phyloP scores from a whole-genome alignment of 2,113 vertebrate genomes.

The Mormyrus iriodes region DNA sequence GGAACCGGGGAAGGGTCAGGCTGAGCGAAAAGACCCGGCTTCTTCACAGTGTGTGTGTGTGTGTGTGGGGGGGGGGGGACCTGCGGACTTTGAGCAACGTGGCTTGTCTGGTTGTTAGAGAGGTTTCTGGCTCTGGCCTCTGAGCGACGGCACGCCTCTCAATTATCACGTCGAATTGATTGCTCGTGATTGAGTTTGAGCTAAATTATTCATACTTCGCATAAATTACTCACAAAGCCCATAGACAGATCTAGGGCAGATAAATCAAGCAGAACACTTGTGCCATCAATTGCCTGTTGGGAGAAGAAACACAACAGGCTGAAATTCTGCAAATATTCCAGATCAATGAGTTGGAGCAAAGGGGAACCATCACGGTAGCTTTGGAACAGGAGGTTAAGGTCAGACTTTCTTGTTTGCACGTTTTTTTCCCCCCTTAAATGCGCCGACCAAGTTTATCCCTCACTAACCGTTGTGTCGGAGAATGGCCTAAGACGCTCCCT shows the following conservation, averaged over 20 bases:
- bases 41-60: background rate
- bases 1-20: background rate
- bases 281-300: slow-evolving; percentile 26
- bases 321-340: slow-evolving; percentile 36
- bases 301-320: slow-evolving; percentile 23
- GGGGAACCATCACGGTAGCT: slow-evolving; percentile 9
- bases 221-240: slow-evolving; percentile 7
- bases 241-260: slow-evolving; percentile 37
- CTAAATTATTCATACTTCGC: slow-evolving; percentile 41
- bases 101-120: background rate
- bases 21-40: background rate
- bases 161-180: slow-evolving; percentile 33
- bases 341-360: slow-evolving; percentile 28
- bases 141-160: slow-evolving; percentile 18
- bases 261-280: slow-evolving; percentile 33
- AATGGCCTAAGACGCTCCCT: slow-evolving; percentile 24
- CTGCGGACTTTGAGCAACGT: background rate
- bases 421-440: background rate
- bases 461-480: slow-evolving; percentile 25
- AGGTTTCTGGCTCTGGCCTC: slow-evolving; percentile 3
- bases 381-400: background rate
- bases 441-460: background rate
- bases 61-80: background rate
- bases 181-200: slow-evolving; percentile 36
- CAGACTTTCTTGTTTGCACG: background rate